A percentile compares a stretch with the other conserved stretches of the same genome.
Conservation (phyloP, 2,797 vertebrate species). For the Paramormyrops hopkinsi region DNA sequence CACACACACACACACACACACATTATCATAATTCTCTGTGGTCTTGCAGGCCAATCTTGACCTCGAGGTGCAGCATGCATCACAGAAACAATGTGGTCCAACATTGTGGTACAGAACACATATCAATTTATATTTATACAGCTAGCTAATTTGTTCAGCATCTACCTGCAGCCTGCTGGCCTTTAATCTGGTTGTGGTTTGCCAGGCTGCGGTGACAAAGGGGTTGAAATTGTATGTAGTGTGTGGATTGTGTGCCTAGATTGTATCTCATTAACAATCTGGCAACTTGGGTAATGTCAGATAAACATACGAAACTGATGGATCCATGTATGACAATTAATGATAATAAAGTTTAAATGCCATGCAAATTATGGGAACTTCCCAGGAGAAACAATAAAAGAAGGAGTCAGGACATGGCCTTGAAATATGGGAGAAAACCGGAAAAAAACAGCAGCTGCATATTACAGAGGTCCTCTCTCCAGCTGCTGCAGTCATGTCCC, state of each 20-base stretch:
- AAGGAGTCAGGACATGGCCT: neutral
- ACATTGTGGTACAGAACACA: neutral
- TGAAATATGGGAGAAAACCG: neutral
- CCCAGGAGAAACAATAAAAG: neutral
- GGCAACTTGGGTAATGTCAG: neutral
- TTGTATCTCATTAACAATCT: neutral
- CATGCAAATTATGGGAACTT: neutral
- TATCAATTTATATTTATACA: neutral
- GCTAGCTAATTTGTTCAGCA: neutral
- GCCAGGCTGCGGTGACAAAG: neutral
- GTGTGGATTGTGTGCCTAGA: neutral
- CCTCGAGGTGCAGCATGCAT: neutral
- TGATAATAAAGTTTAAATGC: neutral
- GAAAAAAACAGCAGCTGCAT: neutral
- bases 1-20: neutral
- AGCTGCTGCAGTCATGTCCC: neutral
- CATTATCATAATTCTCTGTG: neutral
- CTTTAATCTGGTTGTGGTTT: neutral
- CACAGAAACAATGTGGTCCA: neutral
- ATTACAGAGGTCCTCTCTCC: neutral
- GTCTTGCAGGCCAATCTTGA: neutral
- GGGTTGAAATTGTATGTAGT: neutral
- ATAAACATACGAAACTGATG: neutral
- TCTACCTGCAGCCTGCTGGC: neutral
- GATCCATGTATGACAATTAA: neutral